Evolutionary conservation across 2,113 vertebrate genomes (phyloP), one percentile per base, ranked within the genome.

Genomic region (Pterocles orientalis): DNA sequence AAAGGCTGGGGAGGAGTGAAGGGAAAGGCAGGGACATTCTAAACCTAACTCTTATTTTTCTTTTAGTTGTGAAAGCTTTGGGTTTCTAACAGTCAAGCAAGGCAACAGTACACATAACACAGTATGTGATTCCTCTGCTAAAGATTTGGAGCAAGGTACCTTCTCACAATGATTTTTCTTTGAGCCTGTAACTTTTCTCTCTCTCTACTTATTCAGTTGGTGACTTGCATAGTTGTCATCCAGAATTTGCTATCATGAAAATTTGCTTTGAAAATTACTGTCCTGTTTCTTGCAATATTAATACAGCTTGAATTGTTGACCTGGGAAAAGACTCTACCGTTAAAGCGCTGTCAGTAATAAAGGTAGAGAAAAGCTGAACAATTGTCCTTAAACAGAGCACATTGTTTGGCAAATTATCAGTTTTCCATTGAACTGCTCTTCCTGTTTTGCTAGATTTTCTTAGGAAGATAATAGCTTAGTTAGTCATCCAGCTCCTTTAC

Each of bases 51-150:
- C 18, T 76, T 21, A 0, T 14, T 39, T 12, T 50, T 62, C 56
- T 92, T 82, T 3, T 48, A 98, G 98, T 43, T 98, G 98, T 51
- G 69, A 85, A 50, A 68, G 66, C 25, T 24, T 41, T 2, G 98
- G 98, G 2, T 69, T 97, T 21, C 18, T 81, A 23, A 97, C 96
- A 2, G 3, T 65, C 17, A 82, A 65, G 33, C n/a, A 41, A 5
- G 98, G 98, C 48, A 98, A 98, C 93, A 85, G 66, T 26, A 98
- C 97, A 2, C 98, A 98, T 48, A 81, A 98, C 2, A 51, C 85
- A 1, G 3, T 82, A 5, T 98, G 98, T 28, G 34, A 73, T 18
- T 28, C 60, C 12, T 26, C 20, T 4, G 11, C 6, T 8, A 29
- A 8, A 2, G 26, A 29, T 1, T 2, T 26, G 78, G 34, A 76